Evolutionary conservation across 2,797 vertebrate genomes (phyloP), one percentile per base, ranked within the genome.

Genomic region (Podargus strigoides): DNA sequence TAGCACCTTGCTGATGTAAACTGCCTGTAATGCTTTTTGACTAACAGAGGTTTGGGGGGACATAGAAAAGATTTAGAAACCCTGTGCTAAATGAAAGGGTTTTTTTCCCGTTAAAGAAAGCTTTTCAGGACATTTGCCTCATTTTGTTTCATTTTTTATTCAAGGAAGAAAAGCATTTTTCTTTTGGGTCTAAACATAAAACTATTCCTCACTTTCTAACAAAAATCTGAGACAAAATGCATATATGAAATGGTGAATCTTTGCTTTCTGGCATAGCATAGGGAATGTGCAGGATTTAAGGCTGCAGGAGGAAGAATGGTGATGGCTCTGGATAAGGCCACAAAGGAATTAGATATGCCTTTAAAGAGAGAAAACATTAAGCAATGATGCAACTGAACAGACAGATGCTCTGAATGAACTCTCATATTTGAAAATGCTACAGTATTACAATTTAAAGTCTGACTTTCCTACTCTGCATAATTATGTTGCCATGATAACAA

Each of bases 341-440:
- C 26, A 55, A 44, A 62, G 23, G 36, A 59, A 19, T 72, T 15
- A 39, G 34, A 47, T 10, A 58, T 14, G 23, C 12, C 79, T 62
- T 86, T 59, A 41, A 67, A 81, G 34, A 83, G 28, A 46, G n/a
- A n/a, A n/a, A 76, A 41, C 26, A 34, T 52, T 22, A 69, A 63
- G 14, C 27, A 66, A 27, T 34, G 30, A 68, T 41, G 34, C 30
- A 80, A 41, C 11, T 72, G 58, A 89, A 66, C 14, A 56, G n/a
- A 26, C 17, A 85, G 56, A 47, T 70, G 26, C 36, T 46, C 42
- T 53, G 55, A 68, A 79, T 60, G 36, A 81, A 42, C 28, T 69
- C 46, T 86, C 22, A 22, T 32, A 66, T 81, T 88, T 76, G 77
- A 69, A 78, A 94, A 84, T 34, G 8, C 37, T 81, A 42, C 26